Conservation (phyloP, 2,888 invertebrate genomes). For the Campoletis raptor region DNA sequence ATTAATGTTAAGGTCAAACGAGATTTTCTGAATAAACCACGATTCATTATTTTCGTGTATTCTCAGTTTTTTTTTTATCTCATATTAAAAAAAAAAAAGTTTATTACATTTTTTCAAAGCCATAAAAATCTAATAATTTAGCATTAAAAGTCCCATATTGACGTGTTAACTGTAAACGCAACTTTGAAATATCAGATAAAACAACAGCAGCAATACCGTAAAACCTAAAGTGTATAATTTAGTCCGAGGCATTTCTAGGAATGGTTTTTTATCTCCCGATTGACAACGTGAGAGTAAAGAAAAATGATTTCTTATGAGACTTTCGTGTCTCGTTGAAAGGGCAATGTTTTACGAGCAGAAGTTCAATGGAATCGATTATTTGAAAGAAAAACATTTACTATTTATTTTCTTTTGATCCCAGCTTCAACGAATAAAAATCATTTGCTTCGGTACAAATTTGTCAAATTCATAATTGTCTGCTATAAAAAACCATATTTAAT, state of each 20-base stretch:
- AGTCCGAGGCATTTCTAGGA: slow-evolving; percentile 51
- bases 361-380: slow-evolving; percentile 1
- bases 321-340: background rate
- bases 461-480: too few relatives aligned
- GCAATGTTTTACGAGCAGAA: slow-evolving; percentile 7
- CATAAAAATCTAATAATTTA: too few relatives aligned
- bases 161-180: too few relatives aligned
- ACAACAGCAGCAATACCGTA: background rate
- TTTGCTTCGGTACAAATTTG: too few relatives aligned
- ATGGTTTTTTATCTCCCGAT: slow-evolving; percentile 53
- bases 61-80: too few relatives aligned
- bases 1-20: background rate
- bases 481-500: background rate
- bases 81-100: too few relatives aligned
- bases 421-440: background rate
- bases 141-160: too few relatives aligned
- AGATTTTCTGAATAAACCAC: too few relatives aligned
- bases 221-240: background rate
- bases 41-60: too few relatives aligned
- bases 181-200: background rate
- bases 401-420: background rate
- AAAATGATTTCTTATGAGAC: background rate
- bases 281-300: background rate
- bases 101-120: too few relatives aligned
- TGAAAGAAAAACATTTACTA: background rate